Percentiles rank a stretch among this genome's conserved stretches.
These are phyloP conservation scores for Dendropsophus ebraccatus DNA, from an alignment of 2,113 vertebrate genomes.

Conservation along the genomic window DNA sequence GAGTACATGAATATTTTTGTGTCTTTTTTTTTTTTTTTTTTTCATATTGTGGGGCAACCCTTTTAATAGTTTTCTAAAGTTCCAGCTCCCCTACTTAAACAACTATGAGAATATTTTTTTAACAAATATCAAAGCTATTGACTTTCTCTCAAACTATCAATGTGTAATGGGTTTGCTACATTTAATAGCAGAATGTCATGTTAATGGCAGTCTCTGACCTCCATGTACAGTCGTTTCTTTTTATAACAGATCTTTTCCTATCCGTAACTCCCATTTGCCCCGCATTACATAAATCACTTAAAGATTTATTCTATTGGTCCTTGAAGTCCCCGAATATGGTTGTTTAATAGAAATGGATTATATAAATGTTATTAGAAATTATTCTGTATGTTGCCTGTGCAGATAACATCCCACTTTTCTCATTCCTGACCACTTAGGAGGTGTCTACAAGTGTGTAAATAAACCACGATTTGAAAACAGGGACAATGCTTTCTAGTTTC, in stretches of 20 bases:
- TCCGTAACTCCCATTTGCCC: neutral
- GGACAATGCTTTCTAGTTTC: no score
- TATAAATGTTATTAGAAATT: neutral
- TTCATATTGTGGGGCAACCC: no score
- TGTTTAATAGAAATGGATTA: neutral
- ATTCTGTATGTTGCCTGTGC: neutral
- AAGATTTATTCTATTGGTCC: neutral
- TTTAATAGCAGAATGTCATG: neutral
- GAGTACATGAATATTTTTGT: no score
- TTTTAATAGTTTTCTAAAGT: no score
- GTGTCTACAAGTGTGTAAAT: no score
- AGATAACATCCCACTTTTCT: no score
- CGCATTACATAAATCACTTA: neutral
- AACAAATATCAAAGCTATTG: constrained; percentile 3
- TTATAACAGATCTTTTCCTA: neutral
- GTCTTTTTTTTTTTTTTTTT: no score
- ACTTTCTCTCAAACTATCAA: constrained; percentile 3
- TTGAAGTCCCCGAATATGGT: neutral
- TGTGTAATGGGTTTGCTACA: neutral
- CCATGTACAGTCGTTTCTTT: neutral
- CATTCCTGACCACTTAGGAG: no score
- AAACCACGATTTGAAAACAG: no score
- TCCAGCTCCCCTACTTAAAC: no score
- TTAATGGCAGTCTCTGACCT: constrained; percentile 21
- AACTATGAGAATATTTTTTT: neutral